phyloP scores from a whole-genome alignment of 2,113 vertebrate genomes.

The Zootoca vivipara region DNA sequence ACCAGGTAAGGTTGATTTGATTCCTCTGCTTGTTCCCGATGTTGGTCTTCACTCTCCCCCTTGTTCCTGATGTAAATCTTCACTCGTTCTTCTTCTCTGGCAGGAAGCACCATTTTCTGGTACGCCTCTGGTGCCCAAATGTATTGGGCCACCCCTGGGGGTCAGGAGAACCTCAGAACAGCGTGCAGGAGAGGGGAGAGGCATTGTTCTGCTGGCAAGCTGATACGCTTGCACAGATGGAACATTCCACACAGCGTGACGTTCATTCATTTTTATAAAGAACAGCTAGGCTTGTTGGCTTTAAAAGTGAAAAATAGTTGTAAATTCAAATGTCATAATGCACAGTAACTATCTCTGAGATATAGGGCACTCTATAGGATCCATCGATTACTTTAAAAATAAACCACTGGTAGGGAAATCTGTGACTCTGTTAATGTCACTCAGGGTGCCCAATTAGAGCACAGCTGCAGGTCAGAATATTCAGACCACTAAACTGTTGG shows the following conservation, averaged over 20 bases:
- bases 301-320: neutral
- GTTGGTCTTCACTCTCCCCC: too few relatives aligned
- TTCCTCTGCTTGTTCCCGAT: too few relatives aligned
- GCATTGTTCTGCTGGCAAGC: too few relatives aligned
- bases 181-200: too few relatives aligned
- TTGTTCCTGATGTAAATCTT: too few relatives aligned
- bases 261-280: neutral
- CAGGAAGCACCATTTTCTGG: too few relatives aligned
- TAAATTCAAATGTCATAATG: neutral
- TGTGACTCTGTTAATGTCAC: neutral
- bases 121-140: too few relatives aligned
- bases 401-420: neutral
- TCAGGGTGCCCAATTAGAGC: accelerated
- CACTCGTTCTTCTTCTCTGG: too few relatives aligned
- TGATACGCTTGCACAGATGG: neutral
- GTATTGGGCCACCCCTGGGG: too few relatives aligned
- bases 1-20: too few relatives aligned
- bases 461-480: neutral
- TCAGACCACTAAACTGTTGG: accelerated
- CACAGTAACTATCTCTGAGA: neutral
- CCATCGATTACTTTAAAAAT: slow-evolving; percentile 6
- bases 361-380: accelerated
- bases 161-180: too few relatives aligned
- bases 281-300: neutral
- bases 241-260: neutral